phyloP scores from a whole-genome alignment of 2,113 vertebrate genomes.

The Osmerus eperlanus region DNA sequence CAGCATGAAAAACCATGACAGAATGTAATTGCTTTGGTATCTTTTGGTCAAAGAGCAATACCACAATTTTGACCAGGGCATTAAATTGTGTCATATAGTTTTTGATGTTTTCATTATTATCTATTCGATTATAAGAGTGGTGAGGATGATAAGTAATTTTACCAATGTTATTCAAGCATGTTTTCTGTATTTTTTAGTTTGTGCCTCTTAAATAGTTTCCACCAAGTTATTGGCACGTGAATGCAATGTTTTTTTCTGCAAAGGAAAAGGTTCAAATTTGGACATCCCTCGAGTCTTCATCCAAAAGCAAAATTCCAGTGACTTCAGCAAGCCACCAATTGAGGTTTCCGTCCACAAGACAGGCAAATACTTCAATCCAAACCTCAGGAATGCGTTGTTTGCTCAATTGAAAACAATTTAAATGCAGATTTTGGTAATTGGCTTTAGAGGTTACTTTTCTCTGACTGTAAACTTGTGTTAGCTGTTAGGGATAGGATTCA shows the following conservation, averaged over 20 bases:
- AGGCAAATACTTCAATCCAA: conserved; percentile 47
- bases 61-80: neutral
- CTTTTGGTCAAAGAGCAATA: no score
- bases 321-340: conserved; percentile 64
- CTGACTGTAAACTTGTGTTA: no score
- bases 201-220: neutral
- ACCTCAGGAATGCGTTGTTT: conserved; percentile 60
- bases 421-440: conserved; percentile 29
- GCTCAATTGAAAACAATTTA: conserved; percentile 43
- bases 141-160: no score
- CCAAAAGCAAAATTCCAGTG: conserved; percentile 52
- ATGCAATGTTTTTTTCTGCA: conserved; percentile 19
- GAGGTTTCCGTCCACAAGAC: conserved; percentile 60
- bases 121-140: neutral
- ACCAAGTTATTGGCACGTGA: conserved; percentile 41
- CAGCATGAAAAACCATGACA: neutral
- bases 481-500: no score
- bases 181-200: neutral
- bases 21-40: neutral
- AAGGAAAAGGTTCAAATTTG: conserved; percentile 27
- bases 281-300: conserved; percentile 30
- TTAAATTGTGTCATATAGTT: neutral
- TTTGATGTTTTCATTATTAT: neutral
- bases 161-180: no score
- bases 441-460: conserved; percentile 3